Conservation (phyloP, 2,113 vertebrate species). For the Penelope pileata region DNA sequence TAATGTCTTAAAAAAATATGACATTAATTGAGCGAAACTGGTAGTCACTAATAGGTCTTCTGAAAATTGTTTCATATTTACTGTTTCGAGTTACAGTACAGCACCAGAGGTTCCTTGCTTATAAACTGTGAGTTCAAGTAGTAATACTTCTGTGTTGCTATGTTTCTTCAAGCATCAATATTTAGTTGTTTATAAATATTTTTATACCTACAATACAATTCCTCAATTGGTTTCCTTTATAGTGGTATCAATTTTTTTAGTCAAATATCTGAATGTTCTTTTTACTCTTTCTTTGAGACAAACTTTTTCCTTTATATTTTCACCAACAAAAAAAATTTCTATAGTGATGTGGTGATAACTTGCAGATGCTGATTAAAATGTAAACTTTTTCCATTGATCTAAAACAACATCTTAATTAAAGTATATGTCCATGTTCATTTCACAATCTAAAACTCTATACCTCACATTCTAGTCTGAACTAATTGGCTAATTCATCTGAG, state of each 20-base stretch:
- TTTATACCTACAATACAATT: neutral
- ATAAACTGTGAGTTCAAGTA: neutral
- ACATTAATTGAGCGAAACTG: neutral
- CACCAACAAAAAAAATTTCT: neutral
- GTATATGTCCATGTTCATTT: neutral
- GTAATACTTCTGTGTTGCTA: neutral
- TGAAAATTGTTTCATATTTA: neutral
- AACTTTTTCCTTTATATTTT: neutral
- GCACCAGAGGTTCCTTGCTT: neutral
- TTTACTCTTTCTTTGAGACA: neutral
- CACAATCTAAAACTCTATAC: neutral
- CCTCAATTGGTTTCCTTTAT: neutral
- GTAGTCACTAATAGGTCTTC: neutral
- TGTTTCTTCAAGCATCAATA: neutral
- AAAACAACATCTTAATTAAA: neutral
- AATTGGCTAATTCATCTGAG: neutral
- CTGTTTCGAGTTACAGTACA: neutral
- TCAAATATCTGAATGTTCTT: neutral
- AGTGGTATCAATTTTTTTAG: neutral
- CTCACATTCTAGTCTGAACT: neutral
- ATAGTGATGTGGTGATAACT: neutral
- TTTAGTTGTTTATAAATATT: neutral
- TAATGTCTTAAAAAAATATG: conserved; percentile 7
- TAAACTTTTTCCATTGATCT: neutral
- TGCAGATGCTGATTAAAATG: neutral